Conservation (phyloP, 1,140 invertebrate species). For the Anthonomus grandis region DNA sequence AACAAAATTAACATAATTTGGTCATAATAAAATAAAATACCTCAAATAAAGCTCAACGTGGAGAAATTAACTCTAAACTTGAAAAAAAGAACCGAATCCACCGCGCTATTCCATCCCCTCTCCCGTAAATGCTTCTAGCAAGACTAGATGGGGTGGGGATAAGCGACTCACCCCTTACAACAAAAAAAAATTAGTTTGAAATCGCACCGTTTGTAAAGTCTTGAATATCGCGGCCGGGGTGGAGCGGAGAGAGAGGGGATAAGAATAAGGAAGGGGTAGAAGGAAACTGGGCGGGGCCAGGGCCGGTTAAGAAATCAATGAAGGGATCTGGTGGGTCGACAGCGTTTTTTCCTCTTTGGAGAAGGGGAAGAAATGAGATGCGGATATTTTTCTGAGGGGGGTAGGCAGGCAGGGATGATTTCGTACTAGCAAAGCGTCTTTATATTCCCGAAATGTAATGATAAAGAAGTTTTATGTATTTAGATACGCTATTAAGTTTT, state of each 20-base stretch:
- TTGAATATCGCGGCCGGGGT: not conserved
- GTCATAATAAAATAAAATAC: no score
- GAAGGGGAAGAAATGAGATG: no score
- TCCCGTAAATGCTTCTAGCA: no score
- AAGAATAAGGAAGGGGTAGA: conserved; percentile 29
- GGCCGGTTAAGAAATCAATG: conserved; percentile 29
- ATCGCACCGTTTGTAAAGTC: conserved; percentile 16
- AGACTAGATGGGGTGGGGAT: conserved; percentile 1
- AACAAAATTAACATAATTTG: no score
- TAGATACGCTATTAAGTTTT: no score
- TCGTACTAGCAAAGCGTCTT: not conserved
- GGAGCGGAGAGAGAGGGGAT: conserved; percentile 18
- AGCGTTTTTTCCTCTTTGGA: not conserved
- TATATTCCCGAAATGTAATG: no score
- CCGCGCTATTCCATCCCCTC: not conserved
- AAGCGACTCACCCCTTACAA: conserved; percentile 7
- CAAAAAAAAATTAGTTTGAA: conserved; percentile 18
- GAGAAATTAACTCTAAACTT: no score
- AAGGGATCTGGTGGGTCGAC: not conserved
- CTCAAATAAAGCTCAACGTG: no score
- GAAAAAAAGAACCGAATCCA: not conserved
- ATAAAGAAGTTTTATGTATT: no score
- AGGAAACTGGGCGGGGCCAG: conserved; percentile 19
- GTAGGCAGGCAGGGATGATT: conserved; percentile 1
- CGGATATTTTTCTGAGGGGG: no score